Base-by-base conservation (phyloP, 2,888 invertebrate genomes). In the Hesperia comma region DNA sequence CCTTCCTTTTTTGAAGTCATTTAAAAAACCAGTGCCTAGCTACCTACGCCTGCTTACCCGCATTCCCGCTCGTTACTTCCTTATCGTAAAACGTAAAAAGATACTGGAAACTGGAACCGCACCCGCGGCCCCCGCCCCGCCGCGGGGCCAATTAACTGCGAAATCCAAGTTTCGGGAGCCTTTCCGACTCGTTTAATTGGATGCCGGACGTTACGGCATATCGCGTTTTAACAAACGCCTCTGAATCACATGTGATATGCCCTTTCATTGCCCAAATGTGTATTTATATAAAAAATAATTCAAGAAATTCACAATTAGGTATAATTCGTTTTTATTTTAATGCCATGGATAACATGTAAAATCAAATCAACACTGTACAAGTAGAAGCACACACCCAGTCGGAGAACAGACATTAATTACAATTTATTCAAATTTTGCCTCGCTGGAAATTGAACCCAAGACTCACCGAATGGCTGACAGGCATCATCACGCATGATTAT, bases 71-170 rank as follows among this genome's bases (percentile, higher is more conserved):
- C n/a, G 43, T 46, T 46, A 46, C 43, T 46, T 46, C 43, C 43
- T 46, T 46, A 46, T 46, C 43, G 17, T 8, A 46, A 46, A 46
- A 46, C 15, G 43, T 46, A 46, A 46, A 46, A 46, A 46, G 10
- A 49, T 49, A 49, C 49, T 19, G 49, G 26, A 5, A 26, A 26
- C 26, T 19, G 19, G 49, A 49, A 19, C 19, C 49, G 17, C 49
- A 8, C 17, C 19, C 49, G 19, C 17, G 19, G 49, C 49, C 12
- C 10, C 49, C 1, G 8, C 19, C n/a, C 19, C 57, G 43, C 37
- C 54, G 21, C 17, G 32, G 51, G 62, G 69, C 80, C 79, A 83
- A 83, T 83, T 84, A 83, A 79, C 75, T 74, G 77, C 73, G 72
- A 70, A 75, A 76, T 77, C 74, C 79, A 83, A 84, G 77, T 76